A percentile compares a stretch with the other conserved stretches of the same genome.
Conservation (phyloP, 2,113 vertebrate genomes). For the Strigops habroptila region DNA sequence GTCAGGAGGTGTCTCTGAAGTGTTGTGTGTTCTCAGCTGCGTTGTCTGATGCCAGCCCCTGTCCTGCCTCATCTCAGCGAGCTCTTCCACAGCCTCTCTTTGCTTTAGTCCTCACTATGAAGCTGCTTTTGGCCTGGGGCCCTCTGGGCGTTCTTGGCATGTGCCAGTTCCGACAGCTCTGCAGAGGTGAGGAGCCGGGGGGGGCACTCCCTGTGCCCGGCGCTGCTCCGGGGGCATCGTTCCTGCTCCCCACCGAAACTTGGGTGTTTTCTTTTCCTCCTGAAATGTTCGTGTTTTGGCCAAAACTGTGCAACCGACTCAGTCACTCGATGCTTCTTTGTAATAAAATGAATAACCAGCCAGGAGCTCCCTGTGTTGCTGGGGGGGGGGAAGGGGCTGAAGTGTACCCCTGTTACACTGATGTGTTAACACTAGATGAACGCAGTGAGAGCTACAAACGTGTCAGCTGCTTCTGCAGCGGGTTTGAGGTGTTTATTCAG, state of each 20-base stretch:
- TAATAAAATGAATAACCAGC: background rate
- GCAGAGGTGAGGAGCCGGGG: background rate
- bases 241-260: background rate
- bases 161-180: background rate
- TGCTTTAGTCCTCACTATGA: background rate
- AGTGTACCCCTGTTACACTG: background rate
- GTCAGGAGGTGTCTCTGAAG: background rate
- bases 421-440: background rate
- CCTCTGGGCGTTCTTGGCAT: accelerated
- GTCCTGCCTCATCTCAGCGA: background rate
- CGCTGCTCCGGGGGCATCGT: background rate
- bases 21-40: background rate
- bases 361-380: background rate
- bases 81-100: background rate
- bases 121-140: background rate
- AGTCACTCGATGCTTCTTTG: background rate
- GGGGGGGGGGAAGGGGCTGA: background rate
- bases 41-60: background rate
- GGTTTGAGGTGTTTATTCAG: background rate
- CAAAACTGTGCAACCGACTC: background rate
- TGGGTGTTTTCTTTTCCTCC: background rate
- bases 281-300: background rate
- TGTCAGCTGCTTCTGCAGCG: background rate
- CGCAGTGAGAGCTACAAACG: too few relatives aligned
- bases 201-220: too few relatives aligned